Percentiles rank a stretch among this genome's conserved stretches.
These are phyloP conservation scores for Tragelaphus imberbis DNA, from an alignment of 2,113 vertebrate species.

Conservation along the genomic window DNA sequence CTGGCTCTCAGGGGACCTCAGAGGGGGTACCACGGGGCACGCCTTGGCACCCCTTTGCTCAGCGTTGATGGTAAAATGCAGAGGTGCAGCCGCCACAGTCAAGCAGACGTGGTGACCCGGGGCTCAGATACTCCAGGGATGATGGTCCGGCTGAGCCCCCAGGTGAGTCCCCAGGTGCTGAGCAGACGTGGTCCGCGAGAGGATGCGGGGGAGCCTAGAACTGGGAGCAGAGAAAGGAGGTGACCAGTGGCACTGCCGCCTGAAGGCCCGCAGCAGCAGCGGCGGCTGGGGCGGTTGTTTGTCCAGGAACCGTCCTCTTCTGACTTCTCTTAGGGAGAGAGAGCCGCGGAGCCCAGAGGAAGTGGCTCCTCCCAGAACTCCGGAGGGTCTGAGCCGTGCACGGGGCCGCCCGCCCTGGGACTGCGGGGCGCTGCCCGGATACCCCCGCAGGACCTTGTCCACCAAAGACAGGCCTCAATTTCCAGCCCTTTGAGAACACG, in stretches of 20 bases:
- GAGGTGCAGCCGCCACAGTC: too few relatives aligned
- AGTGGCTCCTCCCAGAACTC: background rate
- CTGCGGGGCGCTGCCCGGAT: fast-evolving
- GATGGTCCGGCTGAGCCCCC: background rate
- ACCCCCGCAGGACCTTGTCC: background rate
- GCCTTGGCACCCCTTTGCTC: too few relatives aligned
- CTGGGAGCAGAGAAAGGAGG: background rate
- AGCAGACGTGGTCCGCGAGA: background rate
- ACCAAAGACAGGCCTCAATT: fast-evolving
- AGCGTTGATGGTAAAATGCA: too few relatives aligned
- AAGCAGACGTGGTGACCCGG: background rate
- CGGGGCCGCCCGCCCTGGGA: too few relatives aligned
- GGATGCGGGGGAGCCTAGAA: background rate
- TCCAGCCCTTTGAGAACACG: too few relatives aligned
- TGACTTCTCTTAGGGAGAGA: background rate
- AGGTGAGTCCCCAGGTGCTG: background rate
- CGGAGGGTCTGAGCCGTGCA: background rate
- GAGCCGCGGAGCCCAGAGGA: background rate
- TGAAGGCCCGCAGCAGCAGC: background rate
- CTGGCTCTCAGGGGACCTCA: too few relatives aligned
- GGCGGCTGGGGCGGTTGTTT: fast-evolving
- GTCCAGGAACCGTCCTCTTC: too few relatives aligned
- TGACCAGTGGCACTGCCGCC: fast-evolving
- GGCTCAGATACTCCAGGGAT: background rate
- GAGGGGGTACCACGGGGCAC: too few relatives aligned